phyloP scores from a whole-genome alignment of 2,888 invertebrate species.

The Stegophylla sp. region DNA sequence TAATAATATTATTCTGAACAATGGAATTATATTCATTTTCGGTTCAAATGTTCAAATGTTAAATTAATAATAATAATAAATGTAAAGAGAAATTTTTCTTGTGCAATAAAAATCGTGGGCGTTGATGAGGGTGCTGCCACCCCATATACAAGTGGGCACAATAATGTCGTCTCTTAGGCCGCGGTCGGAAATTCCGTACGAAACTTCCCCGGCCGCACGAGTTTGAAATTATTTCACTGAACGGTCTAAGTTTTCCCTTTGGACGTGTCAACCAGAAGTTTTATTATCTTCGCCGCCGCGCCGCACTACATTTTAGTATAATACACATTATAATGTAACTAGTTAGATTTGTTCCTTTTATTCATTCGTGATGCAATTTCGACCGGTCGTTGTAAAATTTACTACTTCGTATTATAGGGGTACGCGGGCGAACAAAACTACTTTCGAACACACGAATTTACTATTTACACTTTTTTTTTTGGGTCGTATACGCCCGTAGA shows the following conservation, averaged over 20 bases:
- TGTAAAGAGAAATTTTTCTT: no score
- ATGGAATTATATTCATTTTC: no score
- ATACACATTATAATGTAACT: no score
- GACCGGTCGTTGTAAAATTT: not conserved
- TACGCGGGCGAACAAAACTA: no score
- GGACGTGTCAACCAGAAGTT: not conserved
- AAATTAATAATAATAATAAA: no score
- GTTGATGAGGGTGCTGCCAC: not conserved
- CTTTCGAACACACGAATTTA: not conserved
- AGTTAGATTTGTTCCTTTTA: not conserved
- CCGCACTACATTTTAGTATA: not conserved
- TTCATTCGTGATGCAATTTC: not conserved
- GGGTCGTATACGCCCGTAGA: not conserved
- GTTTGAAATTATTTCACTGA: conserved; percentile 4
- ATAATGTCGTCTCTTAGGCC: not conserved
- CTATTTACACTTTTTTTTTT: not conserved
- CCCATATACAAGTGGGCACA: not conserved
- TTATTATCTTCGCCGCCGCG: not conserved
- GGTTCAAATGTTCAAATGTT: no score
- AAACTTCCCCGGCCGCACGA: conserved; percentile 23
- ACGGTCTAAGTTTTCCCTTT: conserved; percentile 12
- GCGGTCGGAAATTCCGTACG: not conserved
- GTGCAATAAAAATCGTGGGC: no score
- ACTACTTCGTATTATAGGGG: no score
- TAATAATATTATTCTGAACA: no score